Base-by-base conservation (phyloP, 2,113 vertebrate genomes). In the Agelaius phoeniceus region DNA sequence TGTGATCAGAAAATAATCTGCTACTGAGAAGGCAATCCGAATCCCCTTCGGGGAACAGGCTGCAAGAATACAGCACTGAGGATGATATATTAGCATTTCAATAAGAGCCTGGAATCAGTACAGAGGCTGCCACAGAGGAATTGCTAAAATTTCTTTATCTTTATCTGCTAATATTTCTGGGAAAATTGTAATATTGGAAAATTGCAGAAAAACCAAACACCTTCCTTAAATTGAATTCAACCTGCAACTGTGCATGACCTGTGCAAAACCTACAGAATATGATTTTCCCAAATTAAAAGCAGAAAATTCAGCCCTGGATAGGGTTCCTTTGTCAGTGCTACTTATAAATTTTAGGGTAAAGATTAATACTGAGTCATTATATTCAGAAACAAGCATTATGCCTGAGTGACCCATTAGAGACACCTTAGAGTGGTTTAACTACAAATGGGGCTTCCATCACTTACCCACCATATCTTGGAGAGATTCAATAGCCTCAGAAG, bases 1-100 rank as follows among this genome's bases (percentile, higher is more conserved):
- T 96, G 91, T 80, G 91, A 97, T 97, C 77, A 95, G 85, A 93
- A 97, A 97, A 97, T 95, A 93, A 95, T 91, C 94, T 84, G 90
- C 76, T 93, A 23, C 85, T 87, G 89, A 96, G 84, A 31, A 71
- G 90, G 91, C 84, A 96, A 97, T 54, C 65, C 3, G 16, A 96
- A 94, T 96, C 94, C 94, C 94, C 95, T 87, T 91, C 2, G 2
- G 90, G 96, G 85, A 97, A 90, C n/a, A 52, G 84, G 61, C 84
- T 94, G 84, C 76, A 71, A 33, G 84, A 84, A 74, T 61, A 59
- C 75, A 76, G 75, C 63, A 74, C 68, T 43, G 81, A 89, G 44
- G 74, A 95, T 71, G 89, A 96, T 31, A 48, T n/a, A 94, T 97
- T 96, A 97, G 88, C 94, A 95, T 97, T 96, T 96, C 94, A 96